Percentiles rank a stretch among this genome's conserved stretches.
These are phyloP conservation scores for Hemichromis elongatus DNA, from an alignment of 2,113 vertebrate genomes.

Conservation along the genomic window DNA sequence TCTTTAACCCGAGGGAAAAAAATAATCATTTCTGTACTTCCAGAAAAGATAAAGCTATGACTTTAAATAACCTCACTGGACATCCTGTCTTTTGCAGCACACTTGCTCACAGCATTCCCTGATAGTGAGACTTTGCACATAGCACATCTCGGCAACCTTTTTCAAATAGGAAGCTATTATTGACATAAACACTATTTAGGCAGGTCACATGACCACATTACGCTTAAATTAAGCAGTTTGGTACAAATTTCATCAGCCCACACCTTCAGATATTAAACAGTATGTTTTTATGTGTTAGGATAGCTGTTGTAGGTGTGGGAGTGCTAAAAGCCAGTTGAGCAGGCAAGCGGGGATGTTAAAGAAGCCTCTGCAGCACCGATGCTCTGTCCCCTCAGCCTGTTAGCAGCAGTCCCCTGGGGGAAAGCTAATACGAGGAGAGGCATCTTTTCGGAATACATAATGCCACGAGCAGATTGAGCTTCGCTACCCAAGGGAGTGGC, in stretches of 20 bases:
- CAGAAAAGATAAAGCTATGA: not conserved
- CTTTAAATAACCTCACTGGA: not conserved
- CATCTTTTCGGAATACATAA: constrained; percentile 54
- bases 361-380: not conserved
- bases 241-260: not conserved
- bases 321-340: not conserved
- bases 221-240: not conserved
- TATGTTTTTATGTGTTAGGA: not conserved
- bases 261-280: not conserved
- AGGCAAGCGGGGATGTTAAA: constrained; percentile 19
- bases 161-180: not conserved
- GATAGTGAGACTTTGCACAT: not conserved
- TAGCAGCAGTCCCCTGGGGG: constrained; percentile 26
- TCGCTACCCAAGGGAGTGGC: constrained; percentile 32
- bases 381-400: constrained; percentile 24
- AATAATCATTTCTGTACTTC: not conserved
- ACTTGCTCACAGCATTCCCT: not conserved
- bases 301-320: not conserved
- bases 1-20: not conserved
- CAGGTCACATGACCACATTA: not conserved
- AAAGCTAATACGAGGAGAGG: constrained; percentile 40
- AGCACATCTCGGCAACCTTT: fast-evolving
- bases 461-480: constrained; percentile 13
- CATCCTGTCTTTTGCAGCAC: not conserved
- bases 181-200: not conserved